Base-by-base conservation (phyloP, 1,140 invertebrate species). In the Planococcus citri region DNA sequence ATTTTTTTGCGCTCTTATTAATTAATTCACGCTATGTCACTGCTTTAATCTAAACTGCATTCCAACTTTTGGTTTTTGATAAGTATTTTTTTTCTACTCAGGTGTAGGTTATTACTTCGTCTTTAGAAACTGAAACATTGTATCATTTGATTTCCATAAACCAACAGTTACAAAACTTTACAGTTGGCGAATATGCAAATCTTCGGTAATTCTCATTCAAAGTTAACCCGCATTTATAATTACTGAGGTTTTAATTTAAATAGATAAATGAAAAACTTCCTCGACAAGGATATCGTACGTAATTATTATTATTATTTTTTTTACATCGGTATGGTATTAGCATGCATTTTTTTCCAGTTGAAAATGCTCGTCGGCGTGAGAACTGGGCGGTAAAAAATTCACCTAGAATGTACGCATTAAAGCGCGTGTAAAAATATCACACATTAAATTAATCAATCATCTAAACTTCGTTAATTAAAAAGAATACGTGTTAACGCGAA, bases 111-210 rank as follows among this genome's bases (percentile, higher is more conserved):
- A 51, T 51, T 51, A 51, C 41, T 14, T 51, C 41, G 6, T 51
- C 41, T 51, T 51, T 51, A 51, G 17, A 51, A 51, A 9, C 17
- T 17, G 41, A 9, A 9, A 51, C 41, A 51, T 51, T 51, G 41
- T 51, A 51, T 51, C 41, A 51, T 51, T 17, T 51, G 41, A 51
- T 51, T 51, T 51, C 41, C 41, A 51, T 51, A 51, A 51, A 51
- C 41, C 17, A 51, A 51, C 41, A 51, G 41, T 51, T 51, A 51
- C 41, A 51, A 51, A 33, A 51, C 41, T 51, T 51, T 51, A 51
- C 41, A 17, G 12, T 17, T 14, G n/a, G 41, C 41, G 10, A 20
- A 20, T 51, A 51, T 51, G 41, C 41, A 51, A 51, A 51, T 51
- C 41, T 20, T 33, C 6, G 6, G 41, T 51, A 20, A 51, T 51